Percentiles rank a stretch among this genome's conserved stretches.
phyloP scores from a whole-genome alignment of 2,113 vertebrate species.

The Indri indri region DNA sequence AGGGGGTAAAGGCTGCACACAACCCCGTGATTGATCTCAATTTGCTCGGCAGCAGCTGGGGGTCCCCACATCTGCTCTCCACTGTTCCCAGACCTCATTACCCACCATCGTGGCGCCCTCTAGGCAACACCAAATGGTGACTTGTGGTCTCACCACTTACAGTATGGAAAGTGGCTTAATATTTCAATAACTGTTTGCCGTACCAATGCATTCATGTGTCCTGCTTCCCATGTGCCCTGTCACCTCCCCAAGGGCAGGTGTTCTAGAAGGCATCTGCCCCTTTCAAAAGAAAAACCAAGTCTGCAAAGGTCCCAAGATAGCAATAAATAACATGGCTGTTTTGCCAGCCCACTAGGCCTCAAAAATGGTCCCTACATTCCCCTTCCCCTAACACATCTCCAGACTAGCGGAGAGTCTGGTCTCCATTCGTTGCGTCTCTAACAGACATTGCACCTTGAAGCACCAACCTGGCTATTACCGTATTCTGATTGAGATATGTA shows the following conservation, averaged over 20 bases:
- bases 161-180: not conserved
- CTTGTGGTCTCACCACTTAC: not conserved
- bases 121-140: not conserved
- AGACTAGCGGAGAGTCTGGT: not conserved
- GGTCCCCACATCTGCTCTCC: not conserved
- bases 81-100: not conserved
- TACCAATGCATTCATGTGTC: not conserved
- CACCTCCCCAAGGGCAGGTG: not conserved
- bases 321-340: not conserved
- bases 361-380: not conserved
- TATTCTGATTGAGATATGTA: not conserved
- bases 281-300: not conserved
- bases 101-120: not conserved
- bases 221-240: not conserved
- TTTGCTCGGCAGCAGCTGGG: not conserved
- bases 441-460: not conserved
- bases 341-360: not conserved
- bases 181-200: not conserved
- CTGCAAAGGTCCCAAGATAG: not conserved
- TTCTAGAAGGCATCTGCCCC: not conserved
- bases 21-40: not conserved
- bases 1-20: accelerated
- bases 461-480: not conserved
- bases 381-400: not conserved
- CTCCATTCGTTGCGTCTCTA: not conserved